Percentiles rank a stretch among this genome's conserved stretches.
Evolutionary conservation across 2,888 invertebrate genomes (phyloP).

Genomic region (Pachliopta kotzebuea): DNA sequence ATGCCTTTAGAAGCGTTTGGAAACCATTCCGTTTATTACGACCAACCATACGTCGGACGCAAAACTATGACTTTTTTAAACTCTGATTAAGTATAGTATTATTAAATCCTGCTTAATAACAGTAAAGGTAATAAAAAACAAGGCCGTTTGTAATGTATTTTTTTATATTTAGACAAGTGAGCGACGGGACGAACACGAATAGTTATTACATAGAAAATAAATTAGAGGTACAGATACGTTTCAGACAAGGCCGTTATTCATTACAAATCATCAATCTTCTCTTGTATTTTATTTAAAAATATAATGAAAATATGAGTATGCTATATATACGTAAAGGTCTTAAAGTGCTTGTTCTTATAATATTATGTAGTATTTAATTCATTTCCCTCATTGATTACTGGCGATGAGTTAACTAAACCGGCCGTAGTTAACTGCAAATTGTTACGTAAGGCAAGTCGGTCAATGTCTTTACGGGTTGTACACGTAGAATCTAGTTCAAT

Average conservation of each 20-base stretch:
- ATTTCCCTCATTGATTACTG: neutral
- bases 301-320: too few species aligned
- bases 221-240: neutral
- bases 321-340: too few species aligned
- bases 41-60: neutral
- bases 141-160: neutral
- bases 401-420: conserved; percentile 18
- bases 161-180: neutral
- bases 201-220: neutral
- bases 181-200: neutral
- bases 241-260: neutral
- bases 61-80: neutral
- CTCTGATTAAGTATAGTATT: neutral
- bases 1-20: too few species aligned
- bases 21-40: neutral
- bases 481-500: conserved; percentile 26
- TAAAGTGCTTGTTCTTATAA: neutral
- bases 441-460: conserved; percentile 32
- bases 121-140: neutral
- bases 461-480: conserved; percentile 32
- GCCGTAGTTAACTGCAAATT: conserved; percentile 19
- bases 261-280: neutral
- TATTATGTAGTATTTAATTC: neutral
- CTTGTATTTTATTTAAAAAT: too few species aligned
- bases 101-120: neutral